Conservation (phyloP, 2,888 invertebrate species). For the Phorcus lineatus region DNA sequence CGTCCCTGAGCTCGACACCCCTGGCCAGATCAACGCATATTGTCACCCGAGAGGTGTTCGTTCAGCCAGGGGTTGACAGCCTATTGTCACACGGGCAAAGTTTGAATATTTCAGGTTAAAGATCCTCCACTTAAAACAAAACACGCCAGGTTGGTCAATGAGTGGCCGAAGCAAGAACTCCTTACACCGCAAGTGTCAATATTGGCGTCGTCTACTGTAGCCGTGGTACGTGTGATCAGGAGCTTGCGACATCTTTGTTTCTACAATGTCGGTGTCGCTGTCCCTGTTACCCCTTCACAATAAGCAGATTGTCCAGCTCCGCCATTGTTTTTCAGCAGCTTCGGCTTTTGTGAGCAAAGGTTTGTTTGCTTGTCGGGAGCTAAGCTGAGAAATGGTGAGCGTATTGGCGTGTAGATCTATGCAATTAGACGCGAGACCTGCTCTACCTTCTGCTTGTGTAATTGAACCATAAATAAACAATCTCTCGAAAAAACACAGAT, state of each 20-base stretch:
- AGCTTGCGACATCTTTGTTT: neutral
- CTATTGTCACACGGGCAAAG: neutral
- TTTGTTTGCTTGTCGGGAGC: neutral
- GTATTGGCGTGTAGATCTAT: neutral
- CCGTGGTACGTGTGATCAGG: neutral
- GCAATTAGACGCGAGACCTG: neutral
- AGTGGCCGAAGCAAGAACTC: neutral
- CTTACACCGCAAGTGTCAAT: neutral
- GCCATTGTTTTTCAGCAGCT: neutral
- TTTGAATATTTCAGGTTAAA: slow-evolving; percentile 20
- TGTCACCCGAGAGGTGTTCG: neutral
- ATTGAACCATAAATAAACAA: too few species aligned
- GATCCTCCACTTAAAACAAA: neutral
- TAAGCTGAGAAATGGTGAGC: neutral
- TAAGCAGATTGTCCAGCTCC: neutral
- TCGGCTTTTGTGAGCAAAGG: neutral
- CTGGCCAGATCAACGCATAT: neutral
- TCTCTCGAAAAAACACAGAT: too few species aligned
- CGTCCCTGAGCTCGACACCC: neutral
- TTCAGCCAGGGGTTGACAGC: neutral
- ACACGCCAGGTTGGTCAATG: neutral
- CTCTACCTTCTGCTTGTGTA: too few species aligned
- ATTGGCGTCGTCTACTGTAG: neutral
- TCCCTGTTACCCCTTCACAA: neutral
- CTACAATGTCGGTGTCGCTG: neutral